Evolutionary conservation across 2,113 vertebrate genomes (phyloP).

Genomic region (Lichenostomus cassidix): DNA sequence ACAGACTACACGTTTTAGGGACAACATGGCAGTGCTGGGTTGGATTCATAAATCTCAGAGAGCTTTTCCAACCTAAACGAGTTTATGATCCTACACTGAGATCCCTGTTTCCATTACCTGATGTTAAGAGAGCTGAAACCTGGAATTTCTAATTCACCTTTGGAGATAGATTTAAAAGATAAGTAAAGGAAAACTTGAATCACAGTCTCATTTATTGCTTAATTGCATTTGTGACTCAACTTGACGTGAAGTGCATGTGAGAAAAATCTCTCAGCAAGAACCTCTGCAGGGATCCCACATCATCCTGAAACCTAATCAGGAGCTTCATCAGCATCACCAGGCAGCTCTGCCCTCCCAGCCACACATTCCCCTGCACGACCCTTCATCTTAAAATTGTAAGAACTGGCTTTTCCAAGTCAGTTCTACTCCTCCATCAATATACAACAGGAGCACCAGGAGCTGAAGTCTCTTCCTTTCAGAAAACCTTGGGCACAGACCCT

Average conservation of each 20-base stretch:
- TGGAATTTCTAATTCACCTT: background rate
- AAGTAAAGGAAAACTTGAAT: constrained; percentile 12
- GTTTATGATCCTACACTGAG: background rate
- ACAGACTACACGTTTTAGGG: background rate
- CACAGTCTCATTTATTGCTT: constrained; percentile 17
- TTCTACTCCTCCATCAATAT: background rate
- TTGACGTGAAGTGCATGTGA: background rate
- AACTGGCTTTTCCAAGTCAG: background rate
- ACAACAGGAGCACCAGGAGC: background rate
- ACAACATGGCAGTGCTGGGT: background rate
- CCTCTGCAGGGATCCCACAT: background rate
- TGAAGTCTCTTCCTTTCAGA: background rate
- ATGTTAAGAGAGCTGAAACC: background rate
- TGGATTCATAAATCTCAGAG: background rate
- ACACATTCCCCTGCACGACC: rapidly evolving
- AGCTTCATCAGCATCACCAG: rapidly evolving
- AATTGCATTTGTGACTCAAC: constrained; percentile 33
- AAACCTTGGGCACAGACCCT: background rate
- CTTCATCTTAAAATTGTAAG: too few relatives aligned
- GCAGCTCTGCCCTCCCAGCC: background rate
- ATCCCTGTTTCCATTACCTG: background rate
- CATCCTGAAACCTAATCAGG: background rate
- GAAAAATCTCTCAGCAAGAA: background rate
- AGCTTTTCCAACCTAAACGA: background rate
- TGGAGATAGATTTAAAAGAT: background rate